Percentiles rank a stretch among this genome's conserved stretches.
Conservation (phyloP, 2,797 vertebrate species). For the Menidia menidia region DNA sequence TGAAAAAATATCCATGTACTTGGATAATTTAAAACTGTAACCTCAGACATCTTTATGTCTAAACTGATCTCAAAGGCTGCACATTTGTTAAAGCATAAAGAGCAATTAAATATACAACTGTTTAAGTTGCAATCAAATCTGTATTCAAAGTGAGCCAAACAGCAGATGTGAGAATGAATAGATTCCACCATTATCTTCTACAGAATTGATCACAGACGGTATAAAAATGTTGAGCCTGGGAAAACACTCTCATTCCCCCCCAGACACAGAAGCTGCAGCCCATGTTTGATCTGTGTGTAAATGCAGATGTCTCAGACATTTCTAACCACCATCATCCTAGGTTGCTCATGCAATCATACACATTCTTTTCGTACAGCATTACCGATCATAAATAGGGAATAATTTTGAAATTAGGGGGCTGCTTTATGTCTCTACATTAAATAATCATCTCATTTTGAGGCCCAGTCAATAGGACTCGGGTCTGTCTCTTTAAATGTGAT, state of each 20-base stretch:
- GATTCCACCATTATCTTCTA: slow-evolving; percentile 2
- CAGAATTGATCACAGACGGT: background rate
- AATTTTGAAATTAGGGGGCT: slow-evolving; percentile 4
- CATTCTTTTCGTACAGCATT: background rate
- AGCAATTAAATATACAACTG: too few species aligned
- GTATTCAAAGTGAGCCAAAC: too few species aligned
- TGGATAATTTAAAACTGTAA: too few species aligned
- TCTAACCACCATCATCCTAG: slow-evolving; percentile 3
- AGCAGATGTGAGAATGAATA: background rate
- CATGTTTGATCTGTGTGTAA: slow-evolving; percentile 3
- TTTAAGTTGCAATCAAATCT: too few species aligned
- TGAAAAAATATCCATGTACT: too few species aligned
- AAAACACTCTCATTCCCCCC: background rate
- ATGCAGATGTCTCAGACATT: background rate
- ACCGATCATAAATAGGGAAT: slow-evolving; percentile 13
- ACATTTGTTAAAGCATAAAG: too few species aligned
- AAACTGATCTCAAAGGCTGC: too few species aligned
- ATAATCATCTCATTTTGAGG: slow-evolving; percentile 16
- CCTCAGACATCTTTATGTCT: too few species aligned
- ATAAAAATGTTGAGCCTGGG: background rate
- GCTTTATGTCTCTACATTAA: slow-evolving; percentile 5
- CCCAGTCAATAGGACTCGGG: slow-evolving; percentile 11
- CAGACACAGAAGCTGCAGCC: background rate
- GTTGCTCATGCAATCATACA: slow-evolving; percentile 11
- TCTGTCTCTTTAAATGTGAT: too few species aligned